Conservation (phyloP, 2,113 vertebrate genomes). For the Phaethon lepturus region DNA sequence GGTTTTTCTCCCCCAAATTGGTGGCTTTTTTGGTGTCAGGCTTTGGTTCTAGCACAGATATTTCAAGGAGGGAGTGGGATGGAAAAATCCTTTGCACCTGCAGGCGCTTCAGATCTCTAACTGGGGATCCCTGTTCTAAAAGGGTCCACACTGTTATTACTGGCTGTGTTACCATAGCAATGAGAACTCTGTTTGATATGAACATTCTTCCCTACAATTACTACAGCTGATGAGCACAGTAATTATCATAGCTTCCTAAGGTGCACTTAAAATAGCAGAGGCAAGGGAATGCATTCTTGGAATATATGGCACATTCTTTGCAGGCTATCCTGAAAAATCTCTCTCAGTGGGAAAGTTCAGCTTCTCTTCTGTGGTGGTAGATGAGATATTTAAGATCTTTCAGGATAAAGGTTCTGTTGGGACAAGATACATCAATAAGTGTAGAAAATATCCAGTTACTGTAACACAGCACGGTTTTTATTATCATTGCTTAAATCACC, state of each 20-base stretch:
- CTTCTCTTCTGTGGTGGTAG: slow-evolving; percentile 32
- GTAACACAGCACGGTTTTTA: neutral
- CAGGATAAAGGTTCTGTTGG: neutral
- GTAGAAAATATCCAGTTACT: neutral
- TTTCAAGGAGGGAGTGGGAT: neutral
- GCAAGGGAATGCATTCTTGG: slow-evolving; percentile 33
- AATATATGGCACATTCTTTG: slow-evolving; percentile 10
- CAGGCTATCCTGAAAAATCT: slow-evolving; percentile 26
- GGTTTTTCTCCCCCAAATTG: accelerated
- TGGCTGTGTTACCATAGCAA: slow-evolving; percentile 70
- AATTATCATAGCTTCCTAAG: slow-evolving; percentile 72
- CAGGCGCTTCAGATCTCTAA: slow-evolving; percentile 38
- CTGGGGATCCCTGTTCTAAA: slow-evolving; percentile 61
- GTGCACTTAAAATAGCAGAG: slow-evolving; percentile 70
- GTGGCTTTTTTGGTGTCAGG: neutral
- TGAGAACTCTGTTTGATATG: slow-evolving; percentile 42
- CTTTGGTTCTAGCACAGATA: neutral
- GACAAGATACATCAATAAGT: neutral
- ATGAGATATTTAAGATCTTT: slow-evolving; percentile 7
- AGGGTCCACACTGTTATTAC: slow-evolving; percentile 44
- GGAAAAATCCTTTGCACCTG: slow-evolving; percentile 58
- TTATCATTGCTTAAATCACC: neutral
- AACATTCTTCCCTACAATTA: slow-evolving; percentile 68
- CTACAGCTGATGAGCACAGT: slow-evolving; percentile 70
- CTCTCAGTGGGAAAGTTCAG: slow-evolving; percentile 30